Percentiles rank a stretch among this genome's conserved stretches.
Evolutionary conservation across 1,140 invertebrate genomes (phyloP).

Genomic region (Papilio aristodemus): DNA sequence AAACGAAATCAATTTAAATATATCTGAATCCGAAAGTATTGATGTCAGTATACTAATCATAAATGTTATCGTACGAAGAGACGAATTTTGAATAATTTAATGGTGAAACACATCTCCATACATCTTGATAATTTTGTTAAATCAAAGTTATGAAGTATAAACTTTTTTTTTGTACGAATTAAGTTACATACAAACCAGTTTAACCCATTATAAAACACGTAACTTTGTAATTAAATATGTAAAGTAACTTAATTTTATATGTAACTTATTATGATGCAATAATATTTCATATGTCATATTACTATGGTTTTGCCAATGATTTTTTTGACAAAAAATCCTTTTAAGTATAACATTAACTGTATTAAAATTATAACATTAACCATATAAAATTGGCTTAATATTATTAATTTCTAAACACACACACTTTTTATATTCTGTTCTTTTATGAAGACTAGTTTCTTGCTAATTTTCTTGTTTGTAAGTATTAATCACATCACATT

Average conservation of each 20-base stretch:
- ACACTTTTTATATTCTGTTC: too few relatives aligned
- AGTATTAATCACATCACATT: too few relatives aligned
- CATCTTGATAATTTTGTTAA: not conserved
- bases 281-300: not conserved
- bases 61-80: not conserved
- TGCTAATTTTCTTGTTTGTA: too few relatives aligned
- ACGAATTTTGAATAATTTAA: slow-evolving; percentile 4
- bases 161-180: not conserved
- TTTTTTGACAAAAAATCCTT: too few relatives aligned
- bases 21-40: not conserved
- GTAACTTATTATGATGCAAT: not conserved
- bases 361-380: too few relatives aligned
- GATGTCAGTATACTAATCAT: slow-evolving; percentile 4
- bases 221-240: not conserved
- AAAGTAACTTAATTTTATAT: not conserved
- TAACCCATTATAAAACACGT: not conserved
- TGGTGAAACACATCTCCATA: not conserved
- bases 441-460: too few relatives aligned
- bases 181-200: not conserved
- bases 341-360: too few relatives aligned
- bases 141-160: not conserved
- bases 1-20: not conserved
- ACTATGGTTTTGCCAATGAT: not conserved
- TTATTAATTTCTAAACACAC: too few relatives aligned
- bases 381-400: too few relatives aligned